phyloP scores from a whole-genome alignment of 2,113 vertebrate genomes.

The Merops nubicus region DNA sequence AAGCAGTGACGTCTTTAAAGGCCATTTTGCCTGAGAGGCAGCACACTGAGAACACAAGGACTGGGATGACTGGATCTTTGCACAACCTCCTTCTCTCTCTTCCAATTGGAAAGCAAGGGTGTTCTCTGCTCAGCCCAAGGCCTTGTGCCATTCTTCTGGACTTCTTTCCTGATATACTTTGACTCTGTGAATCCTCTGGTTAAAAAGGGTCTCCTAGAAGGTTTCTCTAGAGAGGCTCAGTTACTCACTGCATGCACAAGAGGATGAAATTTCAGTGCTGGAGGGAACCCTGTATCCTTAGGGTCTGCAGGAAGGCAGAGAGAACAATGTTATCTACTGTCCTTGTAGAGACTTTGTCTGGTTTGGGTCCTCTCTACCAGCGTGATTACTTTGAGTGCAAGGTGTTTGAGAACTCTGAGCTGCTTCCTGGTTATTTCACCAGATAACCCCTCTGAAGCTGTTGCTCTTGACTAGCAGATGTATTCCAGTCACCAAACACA shows the following conservation, averaged over 20 bases:
- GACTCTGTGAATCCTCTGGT: neutral
- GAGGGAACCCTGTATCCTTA: neutral
- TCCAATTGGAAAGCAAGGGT: neutral
- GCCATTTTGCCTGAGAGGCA: neutral
- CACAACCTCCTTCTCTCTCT: neutral
- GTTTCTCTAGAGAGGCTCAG: neutral
- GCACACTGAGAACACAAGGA: neutral
- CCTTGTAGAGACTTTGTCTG: neutral
- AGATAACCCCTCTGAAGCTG: neutral
- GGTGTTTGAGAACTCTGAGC: neutral
- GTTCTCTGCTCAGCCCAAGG: neutral
- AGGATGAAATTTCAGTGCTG: neutral
- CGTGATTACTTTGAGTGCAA: neutral
- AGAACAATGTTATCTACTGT: neutral
- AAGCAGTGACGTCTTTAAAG: neutral
- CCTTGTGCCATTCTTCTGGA: neutral
- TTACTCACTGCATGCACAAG: neutral
- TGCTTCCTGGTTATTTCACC: neutral
- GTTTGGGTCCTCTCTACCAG: neutral
- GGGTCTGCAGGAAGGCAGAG: neutral
- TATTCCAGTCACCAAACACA: neutral
- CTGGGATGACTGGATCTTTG: neutral
- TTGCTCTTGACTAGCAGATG: neutral
- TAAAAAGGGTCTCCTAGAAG: neutral
- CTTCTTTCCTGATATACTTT: neutral